phyloP scores from a whole-genome alignment of 1,140 invertebrate species.

The Phymorhynchus buccinoides region DNA sequence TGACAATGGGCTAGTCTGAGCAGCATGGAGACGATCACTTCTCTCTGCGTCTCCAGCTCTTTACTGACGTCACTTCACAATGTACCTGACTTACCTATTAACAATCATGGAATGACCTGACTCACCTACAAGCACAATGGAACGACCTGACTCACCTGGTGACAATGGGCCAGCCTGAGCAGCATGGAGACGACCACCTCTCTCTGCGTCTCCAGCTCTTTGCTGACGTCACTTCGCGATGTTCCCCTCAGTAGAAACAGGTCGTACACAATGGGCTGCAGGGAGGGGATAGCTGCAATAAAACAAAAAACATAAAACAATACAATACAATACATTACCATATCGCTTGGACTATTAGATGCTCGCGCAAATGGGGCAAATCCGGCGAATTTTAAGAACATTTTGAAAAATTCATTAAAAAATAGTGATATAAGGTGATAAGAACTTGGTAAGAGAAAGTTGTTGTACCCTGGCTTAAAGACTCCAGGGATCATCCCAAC shows the following conservation, averaged over 20 bases:
- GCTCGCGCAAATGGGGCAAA: no score
- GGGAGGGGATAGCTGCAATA: constrained; percentile 80
- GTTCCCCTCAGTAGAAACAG: constrained; percentile 81
- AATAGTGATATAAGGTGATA: no score
- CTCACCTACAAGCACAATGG: no score
- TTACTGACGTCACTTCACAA: constrained; percentile 80
- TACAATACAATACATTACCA: constrained; percentile 2
- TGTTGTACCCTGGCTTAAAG: no score
- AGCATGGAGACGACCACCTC: constrained; percentile 90
- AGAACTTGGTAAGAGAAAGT: no score
- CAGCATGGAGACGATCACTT: constrained; percentile 89
- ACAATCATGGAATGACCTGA: no score
- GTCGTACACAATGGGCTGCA: constrained; percentile 86
- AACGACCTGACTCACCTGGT: constrained; percentile 78
- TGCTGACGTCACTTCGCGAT: constrained; percentile 78
- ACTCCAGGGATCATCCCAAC: no score
- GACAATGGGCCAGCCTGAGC: constrained; percentile 84
- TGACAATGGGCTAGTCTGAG: constrained; percentile 84
- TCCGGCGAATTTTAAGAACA: no score
- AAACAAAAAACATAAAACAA: constrained; percentile 29
- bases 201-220: constrained; percentile 88
- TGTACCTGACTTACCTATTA: no score
- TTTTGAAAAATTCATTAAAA: no score
- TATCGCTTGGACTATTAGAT: no score
- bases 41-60: constrained; percentile 89